phyloP scores from a whole-genome alignment of 2,797 vertebrate species.

The Oryzias dopingdopingensis region DNA sequence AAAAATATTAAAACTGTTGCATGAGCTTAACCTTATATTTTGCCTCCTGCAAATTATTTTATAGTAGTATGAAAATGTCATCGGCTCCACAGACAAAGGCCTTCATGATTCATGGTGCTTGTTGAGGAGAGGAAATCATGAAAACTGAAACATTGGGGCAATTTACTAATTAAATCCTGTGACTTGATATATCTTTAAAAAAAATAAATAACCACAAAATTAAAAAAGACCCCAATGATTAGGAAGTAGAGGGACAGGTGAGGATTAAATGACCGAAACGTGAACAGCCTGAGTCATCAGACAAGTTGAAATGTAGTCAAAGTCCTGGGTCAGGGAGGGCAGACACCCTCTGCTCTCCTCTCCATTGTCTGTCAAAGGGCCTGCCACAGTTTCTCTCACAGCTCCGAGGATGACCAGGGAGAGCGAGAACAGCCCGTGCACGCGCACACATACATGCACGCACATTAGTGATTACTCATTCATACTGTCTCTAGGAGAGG shows the following conservation, averaged over 20 bases:
- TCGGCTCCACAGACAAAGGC: too few relatives aligned
- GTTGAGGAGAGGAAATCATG: too few relatives aligned
- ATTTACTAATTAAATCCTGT: too few relatives aligned
- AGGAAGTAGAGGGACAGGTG: neutral
- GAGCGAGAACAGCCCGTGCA: slow-evolving; percentile 34
- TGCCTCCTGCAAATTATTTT: too few relatives aligned
- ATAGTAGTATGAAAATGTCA: too few relatives aligned
- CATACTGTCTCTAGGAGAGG: slow-evolving; percentile 44
- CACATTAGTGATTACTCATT: slow-evolving; percentile 63
- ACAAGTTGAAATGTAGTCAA: slow-evolving; percentile 50
- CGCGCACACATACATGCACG: slow-evolving; percentile 13
- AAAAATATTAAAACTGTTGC: too few relatives aligned
- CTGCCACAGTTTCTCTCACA: slow-evolving; percentile 57
- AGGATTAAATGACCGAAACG: neutral
- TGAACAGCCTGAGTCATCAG: slow-evolving; percentile 41
- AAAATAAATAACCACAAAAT: too few relatives aligned
- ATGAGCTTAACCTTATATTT: too few relatives aligned
- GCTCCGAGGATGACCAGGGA: slow-evolving; percentile 43
- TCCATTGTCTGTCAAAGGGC: slow-evolving; percentile 50
- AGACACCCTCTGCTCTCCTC: slow-evolving; percentile 28
- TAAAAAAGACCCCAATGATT: neutral
- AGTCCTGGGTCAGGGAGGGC: slow-evolving; percentile 46
- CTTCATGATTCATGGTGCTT: too few relatives aligned
- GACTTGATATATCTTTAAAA: too few relatives aligned
- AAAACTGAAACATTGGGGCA: too few relatives aligned